Conservation (phyloP, 2,113 vertebrate species). For the Gallinago paraguaiae region DNA sequence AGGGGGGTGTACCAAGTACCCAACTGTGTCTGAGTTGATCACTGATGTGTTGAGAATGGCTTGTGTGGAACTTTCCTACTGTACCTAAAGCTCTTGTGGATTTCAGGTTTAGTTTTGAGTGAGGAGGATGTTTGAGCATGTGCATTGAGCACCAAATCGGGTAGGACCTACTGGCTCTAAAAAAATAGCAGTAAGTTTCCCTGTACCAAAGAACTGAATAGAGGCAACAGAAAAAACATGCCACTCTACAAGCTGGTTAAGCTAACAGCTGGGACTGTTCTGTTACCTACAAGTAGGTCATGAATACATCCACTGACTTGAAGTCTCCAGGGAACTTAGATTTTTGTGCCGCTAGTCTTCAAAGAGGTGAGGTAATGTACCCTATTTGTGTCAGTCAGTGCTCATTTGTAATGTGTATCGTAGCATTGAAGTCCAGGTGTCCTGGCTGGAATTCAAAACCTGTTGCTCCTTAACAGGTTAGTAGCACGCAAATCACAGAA, state of each 20-base stretch:
- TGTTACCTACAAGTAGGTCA: background rate
- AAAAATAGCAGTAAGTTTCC: fast-evolving
- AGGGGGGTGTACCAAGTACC: fast-evolving
- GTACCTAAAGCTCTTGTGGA: background rate
- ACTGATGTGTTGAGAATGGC: background rate
- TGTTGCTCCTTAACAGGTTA: background rate
- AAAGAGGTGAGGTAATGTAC: background rate
- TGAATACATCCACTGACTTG: background rate
- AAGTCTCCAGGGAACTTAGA: background rate
- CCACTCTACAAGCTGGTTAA: background rate
- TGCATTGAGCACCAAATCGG: background rate
- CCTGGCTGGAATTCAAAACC: background rate
- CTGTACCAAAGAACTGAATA: background rate
- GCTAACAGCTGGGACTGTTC: background rate
- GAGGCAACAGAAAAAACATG: background rate
- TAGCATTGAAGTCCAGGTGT: background rate
- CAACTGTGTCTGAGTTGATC: fast-evolving
- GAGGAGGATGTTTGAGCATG: background rate
- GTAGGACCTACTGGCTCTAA: background rate
- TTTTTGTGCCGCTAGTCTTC: background rate
- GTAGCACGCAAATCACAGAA: background rate
- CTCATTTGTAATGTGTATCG: background rate
- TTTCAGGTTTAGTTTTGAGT: background rate
- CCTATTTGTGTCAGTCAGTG: background rate
- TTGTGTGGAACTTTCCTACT: background rate